A percentile compares a stretch with the other conserved stretches of the same genome.
These are phyloP conservation scores for Hydroisotoma schaefferi DNA, from an alignment of 2,888 invertebrate species.

Conservation along the genomic window DNA sequence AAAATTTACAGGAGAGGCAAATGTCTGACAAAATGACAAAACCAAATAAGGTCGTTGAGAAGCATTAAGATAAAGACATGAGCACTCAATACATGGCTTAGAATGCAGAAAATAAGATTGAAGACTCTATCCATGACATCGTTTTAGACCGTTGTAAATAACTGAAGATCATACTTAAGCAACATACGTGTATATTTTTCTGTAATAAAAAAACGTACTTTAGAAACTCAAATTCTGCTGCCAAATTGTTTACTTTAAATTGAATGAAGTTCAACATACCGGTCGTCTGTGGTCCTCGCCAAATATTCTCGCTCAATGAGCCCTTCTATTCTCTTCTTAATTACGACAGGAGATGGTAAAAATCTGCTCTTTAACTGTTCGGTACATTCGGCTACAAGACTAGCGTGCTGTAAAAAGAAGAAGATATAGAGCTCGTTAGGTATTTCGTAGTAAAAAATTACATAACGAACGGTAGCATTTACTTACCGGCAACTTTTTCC, in stretches of 20 bases:
- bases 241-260: not conserved
- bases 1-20: constrained; percentile 5
- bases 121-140: too few species aligned
- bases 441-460: constrained; percentile 5
- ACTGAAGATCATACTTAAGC: constrained; percentile 72
- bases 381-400: constrained; percentile 94
- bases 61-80: too few species aligned
- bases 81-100: too few species aligned
- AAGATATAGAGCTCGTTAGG: constrained; percentile 20
- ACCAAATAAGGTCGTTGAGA: too few species aligned
- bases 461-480: not conserved
- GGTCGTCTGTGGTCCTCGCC: constrained; percentile 93
- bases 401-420: constrained; percentile 68
- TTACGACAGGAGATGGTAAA: constrained; percentile 94
- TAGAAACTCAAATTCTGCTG: not conserved
- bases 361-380: constrained; percentile 95
- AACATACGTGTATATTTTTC: constrained; percentile 92
- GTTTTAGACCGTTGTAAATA: too few species aligned
- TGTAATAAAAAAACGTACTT: constrained; percentile 51
- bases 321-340: constrained; percentile 99
- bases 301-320: constrained; percentile 98
- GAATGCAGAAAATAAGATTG: too few species aligned
- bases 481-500: constrained; percentile 83
- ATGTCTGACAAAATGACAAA: too few species aligned
- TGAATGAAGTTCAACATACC: constrained; percentile 50